Conservation (phyloP, 2,797 vertebrate species). For the Microcaecilia unicolor region DNA sequence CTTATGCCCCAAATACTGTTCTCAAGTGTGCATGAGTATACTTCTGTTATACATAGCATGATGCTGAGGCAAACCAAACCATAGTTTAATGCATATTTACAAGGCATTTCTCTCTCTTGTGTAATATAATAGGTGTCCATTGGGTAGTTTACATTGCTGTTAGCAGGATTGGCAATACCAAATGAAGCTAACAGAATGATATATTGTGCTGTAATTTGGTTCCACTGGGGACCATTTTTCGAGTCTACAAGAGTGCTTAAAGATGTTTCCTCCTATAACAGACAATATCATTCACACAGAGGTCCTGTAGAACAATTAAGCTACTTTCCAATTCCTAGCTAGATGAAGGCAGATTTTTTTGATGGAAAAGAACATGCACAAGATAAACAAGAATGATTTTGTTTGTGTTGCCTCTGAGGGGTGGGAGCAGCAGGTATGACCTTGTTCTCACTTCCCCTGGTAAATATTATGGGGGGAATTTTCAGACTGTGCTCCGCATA, state of each 20-base stretch:
- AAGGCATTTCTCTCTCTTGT: conserved; percentile 6
- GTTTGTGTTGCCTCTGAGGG: too few relatives aligned
- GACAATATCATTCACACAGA: too few relatives aligned
- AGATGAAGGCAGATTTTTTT: conserved; percentile 3
- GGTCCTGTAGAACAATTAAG: conserved; percentile 11
- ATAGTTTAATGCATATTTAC: conserved; percentile 23
- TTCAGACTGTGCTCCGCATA: too few relatives aligned
- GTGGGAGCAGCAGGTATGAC: too few relatives aligned
- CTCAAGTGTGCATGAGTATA: background rate
- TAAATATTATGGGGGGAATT: too few relatives aligned
- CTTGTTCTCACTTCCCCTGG: too few relatives aligned
- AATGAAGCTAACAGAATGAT: conserved; percentile 15
- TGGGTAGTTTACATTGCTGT: conserved; percentile 21
- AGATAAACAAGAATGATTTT: too few relatives aligned
- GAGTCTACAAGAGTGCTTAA: conserved; percentile 23
- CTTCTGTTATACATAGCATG: background rate
- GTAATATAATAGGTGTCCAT: conserved; percentile 21
- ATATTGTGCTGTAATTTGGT: conserved; percentile 30
- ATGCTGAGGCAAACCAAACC: background rate
- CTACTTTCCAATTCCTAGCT: conserved; percentile 6
- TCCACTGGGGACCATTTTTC: conserved; percentile 25
- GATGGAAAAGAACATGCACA: too few relatives aligned
- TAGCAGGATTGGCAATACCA: conserved; percentile 22
- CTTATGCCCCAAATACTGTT: background rate
- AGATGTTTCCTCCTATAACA: conserved; percentile 21